Base-by-base conservation (phyloP, 2,888 invertebrate species). In the Drosophila subquinaria region DNA sequence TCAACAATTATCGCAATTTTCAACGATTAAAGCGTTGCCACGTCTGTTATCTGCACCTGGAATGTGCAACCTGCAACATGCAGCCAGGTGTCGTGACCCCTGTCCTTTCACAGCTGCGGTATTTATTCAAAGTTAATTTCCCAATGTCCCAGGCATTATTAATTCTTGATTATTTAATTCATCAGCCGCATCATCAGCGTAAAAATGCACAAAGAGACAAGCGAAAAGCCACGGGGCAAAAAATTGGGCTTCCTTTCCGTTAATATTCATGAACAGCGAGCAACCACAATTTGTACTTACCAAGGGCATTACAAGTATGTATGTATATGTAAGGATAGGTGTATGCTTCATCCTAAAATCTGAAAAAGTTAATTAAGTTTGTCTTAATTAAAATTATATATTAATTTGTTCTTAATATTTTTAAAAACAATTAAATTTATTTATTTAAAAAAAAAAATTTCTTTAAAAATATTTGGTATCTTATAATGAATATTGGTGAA, bases 131-230 rank as follows among this genome's bases (percentile, higher is more conserved):
- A 64, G 55, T 76, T 82, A 66, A 76, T 72, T 70, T 61, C 56
- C 50, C 65, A 52, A 55, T 40, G 53, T 38, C n/a, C 50, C 82
- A 56, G 68, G 59, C 70, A 65, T 66, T 57, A 82, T 82, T 76
- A 73, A 86, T 76, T 69, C 61, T 45, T 69, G 68, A 70, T 80
- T 64, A 68, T 73, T 82, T 66, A 63, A 64, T 67, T 64, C 51
- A 55, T 52, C 17, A 51, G 52, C 51, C 27, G 17, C 9, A 52
- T 64, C 51, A 55, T 52, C 17, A 51, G 52, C 51, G 33, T 23
- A 10, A 52, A 78, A 57, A 45, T 53, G 27, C 38, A 27, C 15
- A 33, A 45, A 53, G 40, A 38, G 53, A 62, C 42, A 64, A n/a
- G 45, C 15, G 51, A 13, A 52, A 63, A 45, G 15, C 42, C 42